phyloP scores from a whole-genome alignment of 1,140 invertebrate species.

The Spodoptera frugiperda region DNA sequence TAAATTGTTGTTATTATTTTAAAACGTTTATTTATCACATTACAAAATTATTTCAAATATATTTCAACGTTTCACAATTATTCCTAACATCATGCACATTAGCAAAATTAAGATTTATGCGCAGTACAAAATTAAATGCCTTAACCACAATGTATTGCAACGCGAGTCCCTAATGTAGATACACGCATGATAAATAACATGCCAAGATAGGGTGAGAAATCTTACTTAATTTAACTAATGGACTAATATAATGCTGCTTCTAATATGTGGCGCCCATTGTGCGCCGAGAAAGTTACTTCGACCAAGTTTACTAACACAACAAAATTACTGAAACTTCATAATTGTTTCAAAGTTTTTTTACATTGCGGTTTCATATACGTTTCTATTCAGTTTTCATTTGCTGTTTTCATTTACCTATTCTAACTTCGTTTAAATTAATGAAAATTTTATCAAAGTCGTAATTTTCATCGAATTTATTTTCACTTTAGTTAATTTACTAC shows the following conservation, averaged over 20 bases:
- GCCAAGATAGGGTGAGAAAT: slow-evolving; percentile 75
- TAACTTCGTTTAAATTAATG: neutral
- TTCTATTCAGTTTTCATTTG: slow-evolving; percentile 39
- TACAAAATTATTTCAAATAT: neutral
- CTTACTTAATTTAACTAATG: slow-evolving; percentile 84
- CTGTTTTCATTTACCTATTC: slow-evolving; percentile 3
- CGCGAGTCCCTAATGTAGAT: slow-evolving; percentile 63
- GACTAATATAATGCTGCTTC: slow-evolving; percentile 67
- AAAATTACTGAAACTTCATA: slow-evolving; percentile 53
- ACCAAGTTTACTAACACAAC: slow-evolving; percentile 51
- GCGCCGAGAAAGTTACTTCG: slow-evolving; percentile 46
- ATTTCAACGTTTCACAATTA: slow-evolving; percentile 20
- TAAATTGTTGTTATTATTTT: too few relatives aligned
- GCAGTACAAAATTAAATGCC: slow-evolving; percentile 76
- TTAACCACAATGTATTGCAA: slow-evolving; percentile 72
- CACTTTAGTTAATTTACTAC: slow-evolving; percentile 6
- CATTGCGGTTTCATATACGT: slow-evolving; percentile 29
- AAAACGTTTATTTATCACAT: neutral
- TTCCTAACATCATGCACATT: slow-evolving; percentile 60
- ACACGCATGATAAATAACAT: slow-evolving; percentile 79
- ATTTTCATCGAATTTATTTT: neutral
- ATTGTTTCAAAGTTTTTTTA: slow-evolving; percentile 52
- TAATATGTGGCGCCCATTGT: slow-evolving; percentile 55
- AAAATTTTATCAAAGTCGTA: neutral
- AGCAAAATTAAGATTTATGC: slow-evolving; percentile 79